Conservation (phyloP, 35 echinoderm and acorn worm genomes). For the Lytechinus pictus region DNA sequence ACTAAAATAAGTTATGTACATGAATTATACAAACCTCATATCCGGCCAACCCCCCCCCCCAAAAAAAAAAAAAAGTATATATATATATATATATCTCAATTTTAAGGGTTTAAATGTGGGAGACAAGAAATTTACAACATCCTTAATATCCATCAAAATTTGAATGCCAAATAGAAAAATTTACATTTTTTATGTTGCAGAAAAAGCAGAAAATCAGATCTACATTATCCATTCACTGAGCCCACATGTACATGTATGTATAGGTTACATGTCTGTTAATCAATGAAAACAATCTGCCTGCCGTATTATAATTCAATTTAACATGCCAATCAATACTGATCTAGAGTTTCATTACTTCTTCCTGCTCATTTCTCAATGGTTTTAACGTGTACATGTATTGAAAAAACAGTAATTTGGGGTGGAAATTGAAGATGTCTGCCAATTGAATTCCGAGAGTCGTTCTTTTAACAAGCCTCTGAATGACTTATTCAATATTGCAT, state of each 20-base stretch:
- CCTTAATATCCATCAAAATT: not conserved
- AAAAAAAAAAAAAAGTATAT: too few species aligned
- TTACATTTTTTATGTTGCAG: too few species aligned
- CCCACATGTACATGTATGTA: not conserved
- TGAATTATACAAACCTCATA: not conserved
- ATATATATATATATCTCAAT: too few species aligned
- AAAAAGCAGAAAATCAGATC: too few species aligned
- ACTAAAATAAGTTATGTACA: not conserved
- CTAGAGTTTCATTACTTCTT: conserved; percentile 2
- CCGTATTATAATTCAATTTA: not conserved
- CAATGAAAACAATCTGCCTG: conserved; percentile 1
- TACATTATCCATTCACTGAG: not conserved
- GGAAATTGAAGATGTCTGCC: not conserved
- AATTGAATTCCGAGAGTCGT: not conserved
- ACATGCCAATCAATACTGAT: conserved; percentile 11
- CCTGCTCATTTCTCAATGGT: not conserved
- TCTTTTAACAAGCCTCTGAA: not conserved
- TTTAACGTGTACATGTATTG: not conserved
- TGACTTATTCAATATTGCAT: not conserved
- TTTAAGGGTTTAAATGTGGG: not conserved
- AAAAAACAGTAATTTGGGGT: not conserved
- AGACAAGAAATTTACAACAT: too few species aligned
- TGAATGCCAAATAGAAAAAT: not conserved
- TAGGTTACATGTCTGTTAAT: not conserved
- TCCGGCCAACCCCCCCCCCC: too few species aligned